These are phyloP conservation scores for Gerris buenoi DNA, from an alignment of 1,140 invertebrate genomes.

Conservation along the genomic window DNA sequence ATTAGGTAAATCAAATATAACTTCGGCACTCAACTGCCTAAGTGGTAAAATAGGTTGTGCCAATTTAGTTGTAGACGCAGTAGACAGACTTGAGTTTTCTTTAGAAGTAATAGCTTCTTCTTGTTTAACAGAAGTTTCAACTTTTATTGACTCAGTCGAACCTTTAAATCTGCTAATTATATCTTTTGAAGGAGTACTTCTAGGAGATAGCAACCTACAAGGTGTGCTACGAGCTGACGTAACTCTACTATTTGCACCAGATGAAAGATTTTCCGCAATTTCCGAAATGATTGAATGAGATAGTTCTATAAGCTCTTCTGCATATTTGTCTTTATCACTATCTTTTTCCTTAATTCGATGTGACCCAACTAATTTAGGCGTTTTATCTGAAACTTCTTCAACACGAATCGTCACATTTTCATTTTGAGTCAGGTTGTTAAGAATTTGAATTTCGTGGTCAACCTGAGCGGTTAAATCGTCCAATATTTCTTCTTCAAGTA, in stretches of 20 bases:
- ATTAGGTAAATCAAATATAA: conserved; percentile 2
- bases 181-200: background rate
- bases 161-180: background rate
- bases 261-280: background rate
- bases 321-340: background rate
- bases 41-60: background rate
- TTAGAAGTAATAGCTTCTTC: background rate
- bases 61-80: background rate
- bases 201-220: background rate
- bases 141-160: background rate
- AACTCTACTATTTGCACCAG: background rate
- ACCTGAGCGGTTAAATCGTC: background rate
- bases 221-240: background rate
- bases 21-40: conserved; percentile 5
- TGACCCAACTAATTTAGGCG: background rate
- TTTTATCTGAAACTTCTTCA: background rate
- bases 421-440: no score
- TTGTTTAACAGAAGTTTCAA: background rate
- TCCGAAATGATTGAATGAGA: background rate
- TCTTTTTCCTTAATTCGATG: background rate
- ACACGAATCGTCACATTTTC: no score
- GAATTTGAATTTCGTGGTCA: background rate
- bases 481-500: background rate
- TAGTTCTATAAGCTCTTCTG: background rate
- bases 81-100: background rate